Evolutionary conservation across 2,888 invertebrate species (phyloP).

Genomic region (Didymodactylos carnosus): DNA sequence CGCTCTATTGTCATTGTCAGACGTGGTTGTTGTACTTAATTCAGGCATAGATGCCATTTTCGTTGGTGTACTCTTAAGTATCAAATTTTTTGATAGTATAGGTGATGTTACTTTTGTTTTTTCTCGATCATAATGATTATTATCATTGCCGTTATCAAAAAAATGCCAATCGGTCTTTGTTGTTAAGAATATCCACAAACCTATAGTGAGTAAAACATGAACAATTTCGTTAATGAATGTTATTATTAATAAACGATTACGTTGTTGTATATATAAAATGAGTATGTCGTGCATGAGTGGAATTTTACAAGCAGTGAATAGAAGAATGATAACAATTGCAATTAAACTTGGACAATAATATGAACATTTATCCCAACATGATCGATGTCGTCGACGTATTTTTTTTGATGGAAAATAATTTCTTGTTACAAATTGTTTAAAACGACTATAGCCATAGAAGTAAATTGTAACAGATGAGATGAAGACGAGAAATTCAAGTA

Average conservation of each 20-base stretch:
- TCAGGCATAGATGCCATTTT: background rate
- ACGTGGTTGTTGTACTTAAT: background rate
- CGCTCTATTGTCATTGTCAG: background rate
- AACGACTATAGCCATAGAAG: background rate
- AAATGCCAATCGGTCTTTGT: background rate
- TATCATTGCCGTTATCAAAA: too few species aligned
- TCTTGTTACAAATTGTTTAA: background rate
- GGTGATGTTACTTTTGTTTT: background rate
- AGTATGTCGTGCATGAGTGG: background rate
- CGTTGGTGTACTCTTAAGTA: background rate
- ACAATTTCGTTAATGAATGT: background rate
- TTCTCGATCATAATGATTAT: background rate
- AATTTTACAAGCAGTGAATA: background rate
- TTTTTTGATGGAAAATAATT: background rate
- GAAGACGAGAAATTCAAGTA: background rate
- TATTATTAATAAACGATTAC: background rate
- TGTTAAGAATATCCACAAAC: background rate
- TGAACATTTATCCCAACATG: background rate
- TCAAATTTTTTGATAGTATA: background rate
- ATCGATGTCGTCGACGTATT: too few species aligned
- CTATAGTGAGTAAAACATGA: background rate
- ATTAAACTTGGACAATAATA: background rate
- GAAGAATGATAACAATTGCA: background rate
- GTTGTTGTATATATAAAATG: background rate
- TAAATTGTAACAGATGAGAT: background rate